A percentile compares a stretch with the other conserved stretches of the same genome.
Evolutionary conservation across 2,113 vertebrate species (phyloP).

Genomic region (Pangasianodon gigas): DNA sequence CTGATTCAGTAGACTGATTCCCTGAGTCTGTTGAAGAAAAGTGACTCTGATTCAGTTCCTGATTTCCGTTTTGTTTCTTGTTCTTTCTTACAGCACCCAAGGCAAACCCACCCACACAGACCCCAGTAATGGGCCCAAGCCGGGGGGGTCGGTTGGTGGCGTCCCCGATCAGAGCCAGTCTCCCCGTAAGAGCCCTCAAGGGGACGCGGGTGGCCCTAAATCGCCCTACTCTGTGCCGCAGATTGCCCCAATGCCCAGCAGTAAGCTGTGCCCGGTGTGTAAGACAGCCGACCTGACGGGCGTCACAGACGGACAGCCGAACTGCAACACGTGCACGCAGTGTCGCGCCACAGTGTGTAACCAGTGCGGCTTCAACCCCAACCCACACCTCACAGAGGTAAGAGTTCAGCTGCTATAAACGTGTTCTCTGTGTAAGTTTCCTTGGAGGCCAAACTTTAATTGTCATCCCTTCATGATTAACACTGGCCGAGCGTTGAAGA

Average conservation of each 20-base stretch:
- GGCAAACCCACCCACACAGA: conserved; percentile 67
- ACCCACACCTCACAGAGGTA: conserved; percentile 98
- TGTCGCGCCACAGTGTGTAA: conserved; percentile 94
- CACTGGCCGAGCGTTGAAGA: neutral
- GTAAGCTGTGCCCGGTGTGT: conserved; percentile 95
- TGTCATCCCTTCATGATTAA: neutral
- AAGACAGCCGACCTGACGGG: conserved; percentile 94
- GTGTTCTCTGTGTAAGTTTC: neutral
- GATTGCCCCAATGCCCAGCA: conserved; percentile 97
- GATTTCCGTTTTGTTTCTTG: conserved; percentile 34
- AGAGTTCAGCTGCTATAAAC: neutral
- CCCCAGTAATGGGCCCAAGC: conserved; percentile 63
- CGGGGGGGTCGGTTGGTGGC: conserved; percentile 45
- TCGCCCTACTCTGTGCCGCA: conserved; percentile 96
- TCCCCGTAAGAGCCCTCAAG: conserved; percentile 73
- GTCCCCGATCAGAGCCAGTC: conserved; percentile 58
- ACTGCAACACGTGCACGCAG: conserved; percentile 93
- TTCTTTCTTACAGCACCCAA: conserved; percentile 44
- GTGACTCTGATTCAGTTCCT: neutral
- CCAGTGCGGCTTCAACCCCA: conserved; percentile 99
- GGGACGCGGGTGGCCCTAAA: conserved; percentile 70
- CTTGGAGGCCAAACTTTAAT: neutral
- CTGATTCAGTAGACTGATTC: neutral
- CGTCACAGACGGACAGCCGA: conserved; percentile 81
- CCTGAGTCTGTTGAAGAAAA: neutral